Evolutionary conservation across 2,797 vertebrate species (phyloP).

Genomic region (Myiotriccus ornatus): DNA sequence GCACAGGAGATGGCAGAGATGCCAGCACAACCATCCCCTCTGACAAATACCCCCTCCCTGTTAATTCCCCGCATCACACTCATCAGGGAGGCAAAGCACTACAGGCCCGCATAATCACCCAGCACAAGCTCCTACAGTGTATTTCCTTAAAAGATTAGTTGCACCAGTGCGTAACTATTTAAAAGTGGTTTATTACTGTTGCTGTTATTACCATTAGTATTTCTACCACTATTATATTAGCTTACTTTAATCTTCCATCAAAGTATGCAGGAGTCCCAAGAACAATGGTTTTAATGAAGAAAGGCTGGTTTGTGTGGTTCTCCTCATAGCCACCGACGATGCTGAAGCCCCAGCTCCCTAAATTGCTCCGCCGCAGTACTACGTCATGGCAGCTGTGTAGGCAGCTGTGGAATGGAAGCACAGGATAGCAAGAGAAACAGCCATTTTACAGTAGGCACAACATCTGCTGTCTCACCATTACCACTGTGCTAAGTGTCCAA

Average conservation of each 20-base stretch:
- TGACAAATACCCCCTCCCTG: not conserved
- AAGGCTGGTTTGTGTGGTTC: constrained; percentile 95
- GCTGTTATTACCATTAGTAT: not conserved
- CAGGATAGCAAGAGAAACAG: not conserved
- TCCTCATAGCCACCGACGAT: constrained; percentile 98
- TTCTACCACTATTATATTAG: not conserved
- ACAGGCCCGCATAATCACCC: not conserved
- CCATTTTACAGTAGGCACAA: not conserved
- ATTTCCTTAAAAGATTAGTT: not conserved
- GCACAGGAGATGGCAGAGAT: not conserved
- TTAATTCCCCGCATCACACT: not conserved
- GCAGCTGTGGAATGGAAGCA: constrained; percentile 76
- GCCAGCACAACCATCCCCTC: not conserved
- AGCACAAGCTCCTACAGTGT: not conserved
- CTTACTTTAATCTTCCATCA: constrained; percentile 97
- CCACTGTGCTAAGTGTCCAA: not conserved
- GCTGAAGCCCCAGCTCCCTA: constrained; percentile 98
- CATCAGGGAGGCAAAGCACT: not conserved
- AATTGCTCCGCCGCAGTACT: constrained; percentile 88
- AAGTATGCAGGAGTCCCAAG: constrained; percentile 98
- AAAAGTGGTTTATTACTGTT: not conserved
- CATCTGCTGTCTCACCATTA: not conserved
- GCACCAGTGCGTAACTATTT: not conserved
- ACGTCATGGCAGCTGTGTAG: constrained; percentile 95
- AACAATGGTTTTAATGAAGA: constrained; percentile 99